Evolutionary conservation across 2,113 vertebrate species (phyloP), one percentile per base, ranked within the genome.

Genomic region (Lamprotornis superbus): DNA sequence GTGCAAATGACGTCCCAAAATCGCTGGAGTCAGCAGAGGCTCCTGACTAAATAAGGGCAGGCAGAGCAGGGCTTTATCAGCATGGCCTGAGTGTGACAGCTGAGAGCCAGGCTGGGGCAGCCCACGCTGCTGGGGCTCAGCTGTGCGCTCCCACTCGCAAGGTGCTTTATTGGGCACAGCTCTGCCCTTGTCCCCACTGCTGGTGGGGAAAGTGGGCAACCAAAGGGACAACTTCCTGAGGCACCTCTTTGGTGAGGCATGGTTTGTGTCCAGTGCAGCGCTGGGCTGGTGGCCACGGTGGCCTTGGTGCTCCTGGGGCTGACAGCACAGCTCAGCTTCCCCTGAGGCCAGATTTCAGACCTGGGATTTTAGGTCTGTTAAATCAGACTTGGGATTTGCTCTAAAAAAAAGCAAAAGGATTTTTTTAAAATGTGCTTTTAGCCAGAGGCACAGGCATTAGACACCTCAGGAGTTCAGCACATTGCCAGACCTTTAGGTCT

Each of bases 41-140:
- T 95, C 97, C 98, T 98, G 98, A 96, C 99, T 99, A 99, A 99
- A 99, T 99, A 99, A 98, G 99, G 99, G 96, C 98, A 98, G 95
- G 96, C 97, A 63, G 95, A 97, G 97, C 97, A 97, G 92, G 96
- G 97, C 97, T 98, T 97, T 98, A 98, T 98, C 98, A 98, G 98
- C 96, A 68, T 95, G 95, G 97, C 95, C 94, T 80, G 81, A 94
- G 98, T 96, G 94, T 89, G 98, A 98, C 98, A 99, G 98, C 98
- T 98, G 99, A 98, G 98, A 74, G 70, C 73, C 2, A 5, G 63
- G 59, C 74, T 4, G 46, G 9, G 42, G 89, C 94, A 79, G 95
- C 93, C 93, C 83, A 84, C 83, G 57, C 87, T 0, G 28, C 73
- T 65, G 89, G 87, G 73, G 73, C 87, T 83, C 9, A 3, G 64